These are phyloP conservation scores for Clangula hyemalis DNA, from an alignment of 2,797 vertebrate species.

Conservation along the genomic window DNA sequence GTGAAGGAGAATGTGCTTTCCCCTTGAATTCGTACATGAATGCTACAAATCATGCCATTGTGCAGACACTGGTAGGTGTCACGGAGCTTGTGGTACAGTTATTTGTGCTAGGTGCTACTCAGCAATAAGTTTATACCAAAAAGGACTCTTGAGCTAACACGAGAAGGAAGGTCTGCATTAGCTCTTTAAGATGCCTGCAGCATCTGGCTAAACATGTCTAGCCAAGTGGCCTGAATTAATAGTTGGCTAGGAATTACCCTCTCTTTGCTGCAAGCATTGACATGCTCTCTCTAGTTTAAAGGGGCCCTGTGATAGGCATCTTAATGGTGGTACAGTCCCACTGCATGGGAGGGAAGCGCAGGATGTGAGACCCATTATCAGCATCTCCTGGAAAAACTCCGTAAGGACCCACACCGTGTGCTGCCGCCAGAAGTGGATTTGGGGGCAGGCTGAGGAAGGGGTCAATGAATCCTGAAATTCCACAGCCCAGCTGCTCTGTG, in stretches of 20 bases:
- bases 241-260: conserved; percentile 3
- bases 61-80: conserved; percentile 94
- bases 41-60: conserved; percentile 97
- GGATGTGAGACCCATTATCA: rapidly evolving
- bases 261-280: background rate
- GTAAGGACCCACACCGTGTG: background rate
- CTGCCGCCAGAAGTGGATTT: background rate
- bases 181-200: conserved; percentile 10
- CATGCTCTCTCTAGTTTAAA: background rate
- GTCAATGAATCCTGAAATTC: background rate
- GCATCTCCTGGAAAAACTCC: background rate
- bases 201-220: background rate
- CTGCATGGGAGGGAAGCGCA: background rate
- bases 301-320: background rate
- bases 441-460: background rate
- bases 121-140: background rate
- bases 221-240: conserved; percentile 4
- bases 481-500: background rate
- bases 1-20: conserved; percentile 97
- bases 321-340: background rate
- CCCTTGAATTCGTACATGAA: conserved; percentile 99
- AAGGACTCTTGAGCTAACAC: background rate
- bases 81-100: background rate
- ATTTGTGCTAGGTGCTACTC: background rate
- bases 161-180: background rate